Evolutionary conservation across 2,797 vertebrate genomes (phyloP).

Genomic region (Dermochelys coriacea): DNA sequence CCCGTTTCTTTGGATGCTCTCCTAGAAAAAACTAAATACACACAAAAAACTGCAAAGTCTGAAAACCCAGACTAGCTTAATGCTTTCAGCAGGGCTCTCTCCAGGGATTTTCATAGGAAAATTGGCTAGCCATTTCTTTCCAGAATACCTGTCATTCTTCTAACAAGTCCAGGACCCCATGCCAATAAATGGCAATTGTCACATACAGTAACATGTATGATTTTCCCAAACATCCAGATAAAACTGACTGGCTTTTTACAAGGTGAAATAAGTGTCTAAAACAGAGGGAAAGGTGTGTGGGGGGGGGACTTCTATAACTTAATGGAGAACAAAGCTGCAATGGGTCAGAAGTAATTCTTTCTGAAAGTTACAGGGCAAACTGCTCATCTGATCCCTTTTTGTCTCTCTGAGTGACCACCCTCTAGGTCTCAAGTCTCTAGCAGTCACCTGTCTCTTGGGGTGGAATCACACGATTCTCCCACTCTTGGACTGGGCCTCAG

Average conservation of each 20-base stretch:
- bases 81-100: slow-evolving; percentile 37
- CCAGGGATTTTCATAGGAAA: slow-evolving; percentile 32
- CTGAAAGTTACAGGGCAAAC: background rate
- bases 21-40: background rate
- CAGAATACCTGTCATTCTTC: slow-evolving; percentile 33
- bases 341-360: background rate
- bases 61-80: background rate
- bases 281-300: background rate
- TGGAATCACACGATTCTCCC: background rate
- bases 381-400: background rate
- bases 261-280: background rate
- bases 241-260: background rate
- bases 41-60: background rate
- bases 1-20: background rate
- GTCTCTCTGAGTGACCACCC: background rate
- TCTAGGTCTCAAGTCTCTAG: background rate
- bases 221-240: background rate
- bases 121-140: slow-evolving; percentile 12
- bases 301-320: background rate
- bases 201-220: slow-evolving; percentile 56
- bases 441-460: background rate
- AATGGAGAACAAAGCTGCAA: background rate
- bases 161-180: slow-evolving; percentile 1
- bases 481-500: background rate
- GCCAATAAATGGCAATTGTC: slow-evolving; percentile 49